Conservation (phyloP, 2,797 vertebrate species). For the Novumbra hubbsi region DNA sequence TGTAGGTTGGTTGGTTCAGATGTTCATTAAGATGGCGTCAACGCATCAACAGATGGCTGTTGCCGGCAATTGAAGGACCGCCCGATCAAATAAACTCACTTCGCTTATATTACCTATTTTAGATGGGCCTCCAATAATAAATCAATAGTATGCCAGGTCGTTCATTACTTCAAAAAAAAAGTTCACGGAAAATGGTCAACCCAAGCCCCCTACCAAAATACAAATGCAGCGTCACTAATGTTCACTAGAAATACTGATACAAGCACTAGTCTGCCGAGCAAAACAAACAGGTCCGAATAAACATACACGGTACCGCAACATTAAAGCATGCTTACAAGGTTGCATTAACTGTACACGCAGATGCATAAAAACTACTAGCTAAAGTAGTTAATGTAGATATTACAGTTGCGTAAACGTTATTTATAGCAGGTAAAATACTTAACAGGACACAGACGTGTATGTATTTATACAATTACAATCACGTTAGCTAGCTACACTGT, state of each 20-base stretch:
- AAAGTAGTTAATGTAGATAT: not conserved
- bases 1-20: conserved; percentile 67
- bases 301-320: not conserved
- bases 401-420: too few relatives aligned
- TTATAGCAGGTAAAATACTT: not conserved
- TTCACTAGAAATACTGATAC: not conserved
- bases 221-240: not conserved
- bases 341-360: not conserved
- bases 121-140: not conserved
- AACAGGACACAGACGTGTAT: not conserved
- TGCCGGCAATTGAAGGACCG: conserved; percentile 69
- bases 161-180: not conserved
- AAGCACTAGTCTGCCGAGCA: not conserved
- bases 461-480: not conserved
- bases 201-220: not conserved
- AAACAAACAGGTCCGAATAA: not conserved
- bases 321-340: not conserved
- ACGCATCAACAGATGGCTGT: conserved; percentile 78
- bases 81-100: conserved; percentile 43
- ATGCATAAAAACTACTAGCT: too few relatives aligned
- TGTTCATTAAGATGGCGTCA: conserved; percentile 76
- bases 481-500: not conserved
- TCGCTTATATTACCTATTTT: not conserved
- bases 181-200: not conserved
- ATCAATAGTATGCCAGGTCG: not conserved